Conservation (phyloP, 2,888 invertebrate species). For the Allolobophora icterica region DNA sequence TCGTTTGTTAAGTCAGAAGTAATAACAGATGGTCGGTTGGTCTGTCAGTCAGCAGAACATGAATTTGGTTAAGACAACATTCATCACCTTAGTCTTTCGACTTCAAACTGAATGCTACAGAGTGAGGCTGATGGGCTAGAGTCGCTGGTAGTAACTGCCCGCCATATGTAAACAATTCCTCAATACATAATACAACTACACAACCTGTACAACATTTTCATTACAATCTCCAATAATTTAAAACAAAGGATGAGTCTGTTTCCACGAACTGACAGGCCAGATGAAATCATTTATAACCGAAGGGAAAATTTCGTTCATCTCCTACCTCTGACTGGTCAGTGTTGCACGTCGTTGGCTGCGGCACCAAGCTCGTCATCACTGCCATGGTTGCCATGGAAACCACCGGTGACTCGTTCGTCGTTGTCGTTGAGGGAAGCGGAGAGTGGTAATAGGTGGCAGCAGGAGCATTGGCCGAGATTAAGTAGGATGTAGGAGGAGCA, state of each 20-base stretch:
- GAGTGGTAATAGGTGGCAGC: conserved; percentile 20
- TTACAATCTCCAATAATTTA: not conserved
- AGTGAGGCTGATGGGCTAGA: too few relatives aligned
- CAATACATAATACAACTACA: not conserved
- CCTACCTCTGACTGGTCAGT: not conserved
- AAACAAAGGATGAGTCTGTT: not conserved
- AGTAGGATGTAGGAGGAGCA: conserved; percentile 8
- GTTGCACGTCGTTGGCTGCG: not conserved
- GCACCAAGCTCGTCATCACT: not conserved
- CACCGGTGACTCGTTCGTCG: not conserved
- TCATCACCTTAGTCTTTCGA: too few relatives aligned
- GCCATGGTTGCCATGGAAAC: not conserved
- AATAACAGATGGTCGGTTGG: too few relatives aligned
- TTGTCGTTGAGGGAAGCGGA: not conserved
- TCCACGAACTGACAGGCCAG: too few relatives aligned
- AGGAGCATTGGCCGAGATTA: conserved; percentile 12
- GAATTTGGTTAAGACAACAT: too few relatives aligned
- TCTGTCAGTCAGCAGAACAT: too few relatives aligned
- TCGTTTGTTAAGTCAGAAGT: not conserved
- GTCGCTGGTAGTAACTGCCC: too few relatives aligned
- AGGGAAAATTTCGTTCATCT: not conserved
- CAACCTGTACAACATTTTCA: not conserved
- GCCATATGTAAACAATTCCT: too few relatives aligned
- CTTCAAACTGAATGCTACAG: too few relatives aligned
- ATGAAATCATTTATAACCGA: not conserved